phyloP scores from a whole-genome alignment of 2,113 vertebrate species.

The Romanogobio albipinnatus region DNA sequence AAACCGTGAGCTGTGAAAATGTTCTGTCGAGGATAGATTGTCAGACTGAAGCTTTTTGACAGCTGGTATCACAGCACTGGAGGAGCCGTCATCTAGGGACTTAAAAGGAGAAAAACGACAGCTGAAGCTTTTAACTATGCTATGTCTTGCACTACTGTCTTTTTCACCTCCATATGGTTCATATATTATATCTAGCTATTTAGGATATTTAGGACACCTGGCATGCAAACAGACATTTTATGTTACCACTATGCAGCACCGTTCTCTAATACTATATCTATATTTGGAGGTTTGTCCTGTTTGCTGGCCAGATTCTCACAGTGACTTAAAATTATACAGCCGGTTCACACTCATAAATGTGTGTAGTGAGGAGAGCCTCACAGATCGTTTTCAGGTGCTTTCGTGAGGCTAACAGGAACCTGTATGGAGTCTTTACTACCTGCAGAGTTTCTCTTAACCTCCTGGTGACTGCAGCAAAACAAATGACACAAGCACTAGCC shows the following conservation, averaged over 20 bases:
- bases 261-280: not conserved
- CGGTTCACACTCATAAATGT: not conserved
- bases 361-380: not conserved
- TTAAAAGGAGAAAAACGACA: conserved; percentile 50
- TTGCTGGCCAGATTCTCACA: not conserved
- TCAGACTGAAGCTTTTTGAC: conserved; percentile 42
- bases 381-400: conserved; percentile 30
- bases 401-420: not conserved
- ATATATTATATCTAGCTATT: conserved; percentile 63
- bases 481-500: conserved; percentile 31
- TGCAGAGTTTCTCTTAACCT: conserved; percentile 20
- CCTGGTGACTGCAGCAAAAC: conserved; percentile 52
- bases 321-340: not conserved
- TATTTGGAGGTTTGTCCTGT: not conserved
- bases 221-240: conserved; percentile 50
- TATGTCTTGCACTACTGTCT: not conserved
- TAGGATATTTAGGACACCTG: conserved; percentile 68
- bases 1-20: not conserved
- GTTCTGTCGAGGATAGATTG: conserved; percentile 23
- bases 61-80: conserved; percentile 48
- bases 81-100: conserved; percentile 60
- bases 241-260: conserved; percentile 39
- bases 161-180: conserved; percentile 58
- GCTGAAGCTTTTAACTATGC: conserved; percentile 52
- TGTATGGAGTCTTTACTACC: not conserved